Conservation (phyloP, 2,797 vertebrate genomes). For the Eurystomus glaucurus region DNA sequence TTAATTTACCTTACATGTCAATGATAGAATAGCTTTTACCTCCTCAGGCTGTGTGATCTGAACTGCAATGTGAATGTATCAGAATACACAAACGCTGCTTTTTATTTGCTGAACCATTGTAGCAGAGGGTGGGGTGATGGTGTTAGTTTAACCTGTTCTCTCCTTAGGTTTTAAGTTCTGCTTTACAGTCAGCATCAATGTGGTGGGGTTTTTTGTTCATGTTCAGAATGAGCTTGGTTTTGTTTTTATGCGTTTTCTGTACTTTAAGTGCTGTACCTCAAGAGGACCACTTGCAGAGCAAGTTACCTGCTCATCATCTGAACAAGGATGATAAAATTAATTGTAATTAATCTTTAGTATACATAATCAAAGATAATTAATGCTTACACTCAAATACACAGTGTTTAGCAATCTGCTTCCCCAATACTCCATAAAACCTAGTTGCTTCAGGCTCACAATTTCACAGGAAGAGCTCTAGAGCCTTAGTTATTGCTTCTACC, state of each 20-base stretch:
- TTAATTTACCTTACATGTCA: slow-evolving; percentile 34
- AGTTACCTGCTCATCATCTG: neutral
- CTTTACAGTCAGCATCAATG: neutral
- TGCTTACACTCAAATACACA: neutral
- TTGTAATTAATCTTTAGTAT: neutral
- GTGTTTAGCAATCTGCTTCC: neutral
- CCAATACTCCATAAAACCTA: neutral
- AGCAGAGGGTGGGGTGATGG: rapidly evolving
- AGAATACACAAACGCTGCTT: neutral
- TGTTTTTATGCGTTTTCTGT: neutral
- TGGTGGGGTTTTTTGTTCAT: rapidly evolving
- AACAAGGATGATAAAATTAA: neutral
- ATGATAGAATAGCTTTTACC: slow-evolving; percentile 32
- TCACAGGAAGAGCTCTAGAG: neutral
- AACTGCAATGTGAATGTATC: neutral
- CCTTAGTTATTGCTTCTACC: neutral
- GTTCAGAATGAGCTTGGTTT: neutral
- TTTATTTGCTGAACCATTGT: neutral
- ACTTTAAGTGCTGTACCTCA: neutral
- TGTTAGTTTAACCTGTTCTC: neutral
- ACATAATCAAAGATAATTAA: neutral
- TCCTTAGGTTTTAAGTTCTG: neutral
- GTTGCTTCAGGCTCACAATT: neutral
- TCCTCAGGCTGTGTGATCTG: neutral
- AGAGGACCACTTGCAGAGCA: neutral